A percentile compares a stretch with the other conserved stretches of the same genome.
Evolutionary conservation across 2,888 invertebrate genomes (phyloP).

Genomic region (Melanargia galathea): DNA sequence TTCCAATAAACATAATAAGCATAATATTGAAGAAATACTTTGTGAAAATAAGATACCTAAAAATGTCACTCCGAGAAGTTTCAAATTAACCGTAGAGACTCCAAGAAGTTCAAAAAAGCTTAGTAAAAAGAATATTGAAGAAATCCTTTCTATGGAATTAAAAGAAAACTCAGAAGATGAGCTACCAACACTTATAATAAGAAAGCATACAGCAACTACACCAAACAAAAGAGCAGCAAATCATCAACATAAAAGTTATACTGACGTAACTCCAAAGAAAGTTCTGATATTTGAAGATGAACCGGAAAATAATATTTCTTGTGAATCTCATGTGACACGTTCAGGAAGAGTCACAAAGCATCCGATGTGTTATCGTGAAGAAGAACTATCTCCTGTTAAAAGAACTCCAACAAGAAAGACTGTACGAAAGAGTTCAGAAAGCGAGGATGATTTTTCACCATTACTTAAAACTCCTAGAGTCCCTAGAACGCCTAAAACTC

Average conservation of each 20-base stretch:
- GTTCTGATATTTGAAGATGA: slow-evolving; percentile 63
- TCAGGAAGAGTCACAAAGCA: slow-evolving; percentile 57
- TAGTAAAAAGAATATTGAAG: slow-evolving; percentile 56
- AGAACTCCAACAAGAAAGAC: slow-evolving; percentile 55
- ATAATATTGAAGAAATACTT: slow-evolving; percentile 61
- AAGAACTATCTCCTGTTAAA: slow-evolving; percentile 60
- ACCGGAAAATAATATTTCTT: slow-evolving; percentile 41
- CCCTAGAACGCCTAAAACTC: slow-evolving; percentile 47
- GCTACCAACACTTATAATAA: slow-evolving; percentile 69
- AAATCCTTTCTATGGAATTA: slow-evolving; percentile 66
- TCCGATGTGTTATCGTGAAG: slow-evolving; percentile 58
- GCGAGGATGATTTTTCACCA: slow-evolving; percentile 66
- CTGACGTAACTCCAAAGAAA: slow-evolving; percentile 67
- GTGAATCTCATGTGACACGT: slow-evolving; percentile 50
- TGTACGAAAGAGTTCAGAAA: slow-evolving; percentile 48
- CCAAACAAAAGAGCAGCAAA: slow-evolving; percentile 66
- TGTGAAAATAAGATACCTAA: slow-evolving; percentile 65
- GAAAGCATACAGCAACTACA: slow-evolving; percentile 59
- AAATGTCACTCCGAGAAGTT: slow-evolving; percentile 50
- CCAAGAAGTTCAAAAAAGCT: slow-evolving; percentile 58
- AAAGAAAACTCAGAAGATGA: slow-evolving; percentile 74
- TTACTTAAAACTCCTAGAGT: slow-evolving; percentile 52
- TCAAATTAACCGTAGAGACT: slow-evolving; percentile 46
- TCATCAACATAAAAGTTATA: slow-evolving; percentile 51
- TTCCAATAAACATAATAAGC: slow-evolving; percentile 51